Evolutionary conservation across 1,140 invertebrate genomes (phyloP).

Genomic region (Drosophila bifasciata): DNA sequence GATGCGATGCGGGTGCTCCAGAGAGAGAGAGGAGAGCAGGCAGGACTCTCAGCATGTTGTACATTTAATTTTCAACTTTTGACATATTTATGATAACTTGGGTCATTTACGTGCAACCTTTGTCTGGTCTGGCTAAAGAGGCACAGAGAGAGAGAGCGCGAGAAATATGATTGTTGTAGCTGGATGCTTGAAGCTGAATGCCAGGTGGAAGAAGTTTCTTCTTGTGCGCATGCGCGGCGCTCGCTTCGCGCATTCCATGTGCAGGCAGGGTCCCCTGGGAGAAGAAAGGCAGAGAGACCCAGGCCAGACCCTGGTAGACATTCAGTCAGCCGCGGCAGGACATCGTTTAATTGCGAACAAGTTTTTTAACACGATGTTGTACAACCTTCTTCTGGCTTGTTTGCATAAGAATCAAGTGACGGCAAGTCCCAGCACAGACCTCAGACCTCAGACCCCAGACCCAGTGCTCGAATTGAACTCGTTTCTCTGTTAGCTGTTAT

Average conservation of each 20-base stretch:
- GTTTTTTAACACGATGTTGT: conserved; percentile 84
- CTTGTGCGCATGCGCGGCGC: conserved; percentile 48
- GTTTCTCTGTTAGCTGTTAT: conserved; percentile 22
- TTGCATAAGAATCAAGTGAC: conserved; percentile 72
- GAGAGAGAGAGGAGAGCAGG: conserved; percentile 7
- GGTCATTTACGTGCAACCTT: conserved; percentile 84
- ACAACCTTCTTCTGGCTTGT: conserved; percentile 68
- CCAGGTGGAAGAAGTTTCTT: conserved; percentile 72
- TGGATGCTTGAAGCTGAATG: conserved; percentile 38
- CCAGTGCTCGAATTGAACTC: conserved; percentile 60
- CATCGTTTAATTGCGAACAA: conserved; percentile 84
- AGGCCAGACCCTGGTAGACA: conserved; percentile 54
- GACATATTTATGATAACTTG: conserved; percentile 84
- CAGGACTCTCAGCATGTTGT: conserved; percentile 66
- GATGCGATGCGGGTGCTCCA: not conserved
- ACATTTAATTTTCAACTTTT: conserved; percentile 83
- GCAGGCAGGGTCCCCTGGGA: not conserved
- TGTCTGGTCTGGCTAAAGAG: conserved; percentile 59
- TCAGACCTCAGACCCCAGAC: not conserved
- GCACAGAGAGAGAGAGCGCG: conserved; percentile 16
- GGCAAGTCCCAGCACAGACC: not conserved
- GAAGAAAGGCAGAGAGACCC: conserved; percentile 14
- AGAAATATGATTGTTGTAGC: conserved; percentile 6
- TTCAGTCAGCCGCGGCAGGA: conserved; percentile 82
- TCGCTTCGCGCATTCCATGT: conserved; percentile 37